These are phyloP conservation scores for Pachycephus smyrnensis DNA, from an alignment of 2,888 invertebrate genomes.

Conservation along the genomic window DNA sequence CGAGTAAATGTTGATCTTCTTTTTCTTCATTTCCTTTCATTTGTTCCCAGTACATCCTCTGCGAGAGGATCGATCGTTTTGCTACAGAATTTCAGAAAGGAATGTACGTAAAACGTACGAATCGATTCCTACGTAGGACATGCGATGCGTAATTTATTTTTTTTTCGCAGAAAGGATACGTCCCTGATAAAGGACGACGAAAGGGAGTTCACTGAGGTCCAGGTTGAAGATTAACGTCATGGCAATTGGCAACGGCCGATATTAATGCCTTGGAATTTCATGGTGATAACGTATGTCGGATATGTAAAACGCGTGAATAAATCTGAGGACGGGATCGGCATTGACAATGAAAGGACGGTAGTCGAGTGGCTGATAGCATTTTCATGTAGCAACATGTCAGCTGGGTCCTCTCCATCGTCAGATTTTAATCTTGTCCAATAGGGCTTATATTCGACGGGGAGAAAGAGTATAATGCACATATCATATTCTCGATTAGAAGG, in stretches of 20 bases:
- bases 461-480: slow-evolving; percentile 28
- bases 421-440: slow-evolving; percentile 29
- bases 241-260: slow-evolving; percentile 2
- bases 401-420: slow-evolving; percentile 28
- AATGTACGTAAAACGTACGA: not conserved
- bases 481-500: slow-evolving; percentile 35
- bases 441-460: slow-evolving; percentile 6
- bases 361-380: slow-evolving; percentile 33
- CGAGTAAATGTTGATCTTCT: not conserved
- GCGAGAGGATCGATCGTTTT: not conserved
- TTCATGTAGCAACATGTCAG: slow-evolving; percentile 30
- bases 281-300: not conserved
- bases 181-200: not conserved
- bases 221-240: not conserved
- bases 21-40: not conserved
- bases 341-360: slow-evolving; percentile 27
- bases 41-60: not conserved
- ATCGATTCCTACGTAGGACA: no score
- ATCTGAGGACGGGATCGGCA: slow-evolving; percentile 27
- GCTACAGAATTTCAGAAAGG: not conserved
- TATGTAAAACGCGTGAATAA: slow-evolving; percentile 20
- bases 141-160: not conserved
- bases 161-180: not conserved
- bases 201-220: not conserved
- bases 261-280: not conserved